Evolutionary conservation across 2,888 invertebrate species (phyloP).

Genomic region (Drosophila kambysellisi): DNA sequence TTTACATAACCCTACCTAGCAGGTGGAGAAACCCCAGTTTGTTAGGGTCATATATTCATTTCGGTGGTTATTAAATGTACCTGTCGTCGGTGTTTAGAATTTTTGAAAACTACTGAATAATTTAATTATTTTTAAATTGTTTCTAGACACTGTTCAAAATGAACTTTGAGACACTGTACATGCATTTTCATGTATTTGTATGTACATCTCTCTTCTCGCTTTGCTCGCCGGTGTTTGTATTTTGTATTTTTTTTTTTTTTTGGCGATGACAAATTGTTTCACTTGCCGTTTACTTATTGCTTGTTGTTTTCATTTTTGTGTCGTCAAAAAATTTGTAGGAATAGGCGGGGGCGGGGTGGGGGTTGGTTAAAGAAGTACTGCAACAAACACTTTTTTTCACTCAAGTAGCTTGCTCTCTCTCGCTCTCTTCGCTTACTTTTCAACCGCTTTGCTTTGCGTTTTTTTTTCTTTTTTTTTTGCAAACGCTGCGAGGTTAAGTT

Average conservation of each 20-base stretch:
- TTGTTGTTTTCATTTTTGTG: constrained; percentile 18
- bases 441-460: constrained; percentile 45
- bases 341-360: background rate
- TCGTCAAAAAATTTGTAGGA: constrained; percentile 4
- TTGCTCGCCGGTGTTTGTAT: constrained; percentile 42
- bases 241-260: constrained; percentile 26
- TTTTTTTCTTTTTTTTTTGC: constrained; percentile 47
- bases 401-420: constrained; percentile 35
- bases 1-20: too few species aligned
- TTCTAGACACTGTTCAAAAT: too few species aligned
- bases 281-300: constrained; percentile 34
- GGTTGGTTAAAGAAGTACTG: constrained; percentile 25
- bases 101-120: too few species aligned
- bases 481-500: constrained; percentile 74
- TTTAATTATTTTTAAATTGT: too few species aligned
- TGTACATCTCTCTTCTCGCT: constrained; percentile 22
- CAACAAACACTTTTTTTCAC: constrained; percentile 59
- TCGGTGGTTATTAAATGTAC: too few species aligned
- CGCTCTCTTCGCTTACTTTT: constrained; percentile 26
- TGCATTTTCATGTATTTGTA: background rate
- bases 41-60: too few species aligned
- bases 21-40: too few species aligned
- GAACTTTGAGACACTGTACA: background rate
- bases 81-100: too few species aligned
- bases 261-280: constrained; percentile 11